These are phyloP conservation scores for Caenorhabditis sp. DNA, from an alignment of 2,888 invertebrate genomes.

Conservation along the genomic window DNA sequence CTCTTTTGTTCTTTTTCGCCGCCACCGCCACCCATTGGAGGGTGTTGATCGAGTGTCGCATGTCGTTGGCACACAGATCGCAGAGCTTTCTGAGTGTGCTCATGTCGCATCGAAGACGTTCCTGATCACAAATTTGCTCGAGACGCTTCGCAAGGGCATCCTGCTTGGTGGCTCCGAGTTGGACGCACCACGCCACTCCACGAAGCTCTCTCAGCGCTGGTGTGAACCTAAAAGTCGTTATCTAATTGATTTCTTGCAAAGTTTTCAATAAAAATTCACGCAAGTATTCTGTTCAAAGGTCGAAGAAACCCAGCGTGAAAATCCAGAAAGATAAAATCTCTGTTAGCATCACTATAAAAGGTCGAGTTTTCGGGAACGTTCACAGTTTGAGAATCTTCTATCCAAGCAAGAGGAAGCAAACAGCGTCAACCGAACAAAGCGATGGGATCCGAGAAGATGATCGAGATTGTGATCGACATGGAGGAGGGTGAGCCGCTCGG, in stretches of 20 bases:
- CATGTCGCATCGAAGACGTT: conserved; percentile 80
- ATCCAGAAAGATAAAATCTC: no score
- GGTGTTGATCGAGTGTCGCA: conserved; percentile 56
- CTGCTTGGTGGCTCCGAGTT: conserved; percentile 79
- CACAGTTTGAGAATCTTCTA: no score
- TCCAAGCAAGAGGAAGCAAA: no score
- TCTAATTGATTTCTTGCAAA: no score
- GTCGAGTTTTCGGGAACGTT: no score
- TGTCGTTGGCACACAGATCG: conserved; percentile 53
- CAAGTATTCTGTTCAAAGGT: no score
- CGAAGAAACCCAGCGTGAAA: no score
- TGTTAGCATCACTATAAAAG: no score
- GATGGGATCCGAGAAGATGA: conserved; percentile 49
- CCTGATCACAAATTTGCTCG: conserved; percentile 81
- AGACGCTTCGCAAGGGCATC: conserved; percentile 83
- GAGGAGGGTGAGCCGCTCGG: conserved; percentile 76
- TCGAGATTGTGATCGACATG: conserved; percentile 69
- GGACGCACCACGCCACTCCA: conserved; percentile 86
- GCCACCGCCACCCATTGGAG: conserved; percentile 55
- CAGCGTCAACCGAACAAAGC: neutral
- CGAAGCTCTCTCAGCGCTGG: conserved; percentile 89
- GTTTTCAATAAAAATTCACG: no score
- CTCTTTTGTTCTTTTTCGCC: conserved; percentile 18
- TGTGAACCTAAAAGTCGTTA: conserved; percentile 80
- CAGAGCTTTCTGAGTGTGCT: conserved; percentile 42